Evolutionary conservation across 2,888 invertebrate species (phyloP), one percentile per base, ranked within the genome.

Genomic region (Chesias legatella): DNA sequence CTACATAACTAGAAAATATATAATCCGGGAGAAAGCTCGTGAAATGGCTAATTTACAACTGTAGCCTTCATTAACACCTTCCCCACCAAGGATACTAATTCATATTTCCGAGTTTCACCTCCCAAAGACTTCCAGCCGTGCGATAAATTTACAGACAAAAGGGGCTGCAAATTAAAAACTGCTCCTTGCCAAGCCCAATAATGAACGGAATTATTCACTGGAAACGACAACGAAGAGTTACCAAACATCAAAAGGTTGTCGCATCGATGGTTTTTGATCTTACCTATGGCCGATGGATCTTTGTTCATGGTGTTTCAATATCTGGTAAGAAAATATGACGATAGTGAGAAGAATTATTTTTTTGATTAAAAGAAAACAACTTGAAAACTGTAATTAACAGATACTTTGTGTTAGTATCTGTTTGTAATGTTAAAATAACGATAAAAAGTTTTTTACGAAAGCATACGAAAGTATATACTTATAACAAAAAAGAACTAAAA

Each of bases 111-210:
- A 34, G 43, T 35, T 22, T n/a, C 33, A 25, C 34, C 69, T 65
- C 34, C 48, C 53, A 70, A 73, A 77, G 76, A 75, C 69, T 66
- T 75, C 70, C 76, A 73, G 63, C 75, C 70, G 67, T 45, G 75
- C 77, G 73, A 72, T 67, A 77, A 84, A 81, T 81, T 80, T 65
- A 69, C 68, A 67, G 62, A 78, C 80, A 76, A 79, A 61, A 73
- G 73, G 73, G 76, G 69, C 64, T 66, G 71, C 73, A 82, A 85
- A 83, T 84, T 84, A 83, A 84, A 84, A 84, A 83, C 72, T 67
- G 71, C 60, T 65, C 69, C 63, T 64, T 67, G 64, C 72, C 69
- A 69, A 67, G 72, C 63, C 60, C 70, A 69, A 76, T 78, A 73
- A 74, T 63, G 56, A 65, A 64, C 54, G 44, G 56, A 60, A 44